Evolutionary conservation across 37 sponge, comb jelly and placozoan species (phyloP), one percentile per base, ranked within the genome.

Genomic region (Halichondria panicea): DNA sequence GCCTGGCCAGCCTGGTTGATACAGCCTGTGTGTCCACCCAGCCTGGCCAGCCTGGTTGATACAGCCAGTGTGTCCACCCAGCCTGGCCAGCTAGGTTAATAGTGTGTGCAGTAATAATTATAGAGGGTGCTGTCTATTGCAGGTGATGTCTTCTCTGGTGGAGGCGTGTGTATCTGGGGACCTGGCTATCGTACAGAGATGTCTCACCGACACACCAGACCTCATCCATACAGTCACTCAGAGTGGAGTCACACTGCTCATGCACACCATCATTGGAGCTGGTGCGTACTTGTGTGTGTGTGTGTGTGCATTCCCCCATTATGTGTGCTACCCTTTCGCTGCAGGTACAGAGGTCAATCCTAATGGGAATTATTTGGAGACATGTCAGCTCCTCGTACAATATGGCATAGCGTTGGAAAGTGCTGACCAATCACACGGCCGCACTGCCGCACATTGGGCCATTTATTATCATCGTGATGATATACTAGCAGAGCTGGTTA

Each of bases 391-490:
- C 63, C 74, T 90, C n/a, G 22, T 85, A 18, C 72, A 85, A 40
- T 43, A 53, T n/a, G 82, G 86, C 9, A 50, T 36, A 41, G 22
- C 32, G 0, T 75, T 86, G 58, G 74, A 72, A 1, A 67, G 48
- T n/a, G 70, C 66, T 7, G 94, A 93, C 63, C 48, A 55, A 1
- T 19, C 34, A n/a, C 75, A 93, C 42, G 94, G 94, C 5, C 50
- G 94, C 19, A 89, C 94, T 18, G 87, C 90, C 8, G 71, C 70
- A 31, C 94, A 93, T 48, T 93, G 90, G 89, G 90, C 94, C 9
- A 81, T 79, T 25, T 70, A 75, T 46, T 89, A 82, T 70, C 46
- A 82, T 52, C 56, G 44, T 28, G 74, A 81, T 24, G 90, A 89
- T 41, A 74, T 93, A 39, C 70, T 93, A 32, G 61, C 58, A 1